Evolutionary conservation across 2,888 invertebrate species (phyloP).

Genomic region (Melipona beecheii): DNA sequence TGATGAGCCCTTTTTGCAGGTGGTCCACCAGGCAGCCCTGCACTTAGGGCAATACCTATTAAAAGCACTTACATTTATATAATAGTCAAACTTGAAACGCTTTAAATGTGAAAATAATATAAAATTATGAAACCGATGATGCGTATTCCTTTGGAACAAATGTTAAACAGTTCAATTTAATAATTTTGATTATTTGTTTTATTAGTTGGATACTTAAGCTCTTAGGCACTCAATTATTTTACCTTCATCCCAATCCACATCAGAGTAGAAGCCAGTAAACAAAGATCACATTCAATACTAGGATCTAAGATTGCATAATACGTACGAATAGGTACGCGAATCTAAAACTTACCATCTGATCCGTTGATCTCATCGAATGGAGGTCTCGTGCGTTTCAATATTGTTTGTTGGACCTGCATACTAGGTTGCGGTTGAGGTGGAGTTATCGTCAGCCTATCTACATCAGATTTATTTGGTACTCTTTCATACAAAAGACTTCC

Average conservation of each 20-base stretch:
- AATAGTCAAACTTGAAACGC: background rate
- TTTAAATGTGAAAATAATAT: conserved; percentile 7
- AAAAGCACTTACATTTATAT: conserved; percentile 42
- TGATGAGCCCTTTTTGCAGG: conserved; percentile 89
- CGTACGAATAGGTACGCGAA: conserved; percentile 21
- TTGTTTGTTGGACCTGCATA: conserved; percentile 84
- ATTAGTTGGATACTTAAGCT: conserved; percentile 31
- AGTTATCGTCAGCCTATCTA: conserved; percentile 88
- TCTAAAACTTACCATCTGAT: conserved; percentile 90
- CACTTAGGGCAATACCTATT: conserved; percentile 81
- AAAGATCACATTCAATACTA: conserved; percentile 81
- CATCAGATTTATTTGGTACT: conserved; percentile 91
- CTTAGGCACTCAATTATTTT: conserved; percentile 71
- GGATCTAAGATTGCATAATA: conserved; percentile 86
- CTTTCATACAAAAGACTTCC: conserved; percentile 95
- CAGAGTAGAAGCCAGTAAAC: conserved; percentile 87
- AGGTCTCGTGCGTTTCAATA: conserved; percentile 90
- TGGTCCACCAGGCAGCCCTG: conserved; percentile 84
- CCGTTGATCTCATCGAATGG: conserved; percentile 96
- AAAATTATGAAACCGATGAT: conserved; percentile 36
- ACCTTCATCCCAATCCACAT: conserved; percentile 88
- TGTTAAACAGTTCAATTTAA: conserved; percentile 17
- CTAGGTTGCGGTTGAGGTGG: conserved; percentile 82
- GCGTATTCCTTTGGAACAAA: conserved; percentile 26
- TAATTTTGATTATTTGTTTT: conserved; percentile 27